Evolutionary conservation across 1,140 invertebrate species (phyloP), one percentile per base, ranked within the genome.

Genomic region (Neomicropteryx cornuta): DNA sequence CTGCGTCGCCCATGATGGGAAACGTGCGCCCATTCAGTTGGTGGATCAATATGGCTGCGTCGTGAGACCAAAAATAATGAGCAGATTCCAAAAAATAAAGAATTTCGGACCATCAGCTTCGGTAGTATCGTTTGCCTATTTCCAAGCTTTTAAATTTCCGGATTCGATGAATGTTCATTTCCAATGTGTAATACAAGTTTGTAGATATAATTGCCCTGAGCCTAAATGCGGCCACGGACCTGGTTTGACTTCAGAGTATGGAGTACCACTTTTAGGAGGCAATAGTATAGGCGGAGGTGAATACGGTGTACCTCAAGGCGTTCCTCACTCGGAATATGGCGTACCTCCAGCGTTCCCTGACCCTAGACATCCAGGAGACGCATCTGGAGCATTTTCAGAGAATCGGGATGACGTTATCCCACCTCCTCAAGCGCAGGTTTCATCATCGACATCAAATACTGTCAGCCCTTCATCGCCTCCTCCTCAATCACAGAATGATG

Each of bases 91-190:
- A 47, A 95, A 95, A 65, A 90, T 94, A 43, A 92, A 93, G 67
- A 93, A 94, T 70, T 95, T 94, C 43, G 91, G 90, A 1, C 83
- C 87, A 1, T 89, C 86, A 18, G 91, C 91, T 4, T 91, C 87
- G 0, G 91, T 94, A 0, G 85, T 95, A 1, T 89, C 87, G 33
- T 95, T 92, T 53, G 90, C 91, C 2, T 91, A 94, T 65, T 95
- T 95, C 82, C 87, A 91, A 66, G 90, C 90, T 1, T 95, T 94
- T 68, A 94, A 95, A 62, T 95, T 95, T 78, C 90, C 90, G 0
- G 90, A 95, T 57, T 92, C 87, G 8, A 94, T 94, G 90, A 92
- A 94, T 54, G 89, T 95, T 2, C 90, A 93, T 71, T 95, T 95
- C 81, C 91, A 95, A 60, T 94, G 90, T 55, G 87, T 92, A 2